Conservation (phyloP, 2,797 vertebrate species). For the Lepidocolaptes lacrymiger region DNA sequence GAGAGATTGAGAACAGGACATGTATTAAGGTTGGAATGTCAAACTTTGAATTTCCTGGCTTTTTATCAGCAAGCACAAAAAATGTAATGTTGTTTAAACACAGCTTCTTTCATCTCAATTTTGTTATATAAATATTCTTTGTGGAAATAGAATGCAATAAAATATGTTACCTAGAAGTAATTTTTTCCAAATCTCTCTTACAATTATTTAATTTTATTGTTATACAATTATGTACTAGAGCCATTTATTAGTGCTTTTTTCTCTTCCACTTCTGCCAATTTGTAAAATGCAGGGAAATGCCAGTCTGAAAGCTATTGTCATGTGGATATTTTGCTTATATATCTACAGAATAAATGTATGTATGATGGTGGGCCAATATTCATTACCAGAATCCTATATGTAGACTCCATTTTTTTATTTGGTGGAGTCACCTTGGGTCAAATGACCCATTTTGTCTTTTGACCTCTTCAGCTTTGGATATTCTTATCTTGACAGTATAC, state of each 20-base stretch:
- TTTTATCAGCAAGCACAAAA: conserved; percentile 26
- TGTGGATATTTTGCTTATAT: background rate
- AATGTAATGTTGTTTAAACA: conserved; percentile 24
- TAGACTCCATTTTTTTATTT: background rate
- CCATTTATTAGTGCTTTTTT: background rate
- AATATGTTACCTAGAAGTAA: background rate
- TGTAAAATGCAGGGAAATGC: background rate
- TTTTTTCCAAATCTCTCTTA: background rate
- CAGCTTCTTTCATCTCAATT: conserved; percentile 1
- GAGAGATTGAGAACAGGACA: conserved; percentile 3
- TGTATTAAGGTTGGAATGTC: conserved; percentile 23
- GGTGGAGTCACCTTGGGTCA: background rate
- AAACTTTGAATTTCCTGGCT: conserved; percentile 45
- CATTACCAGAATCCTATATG: background rate
- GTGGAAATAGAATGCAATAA: background rate
- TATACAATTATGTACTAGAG: background rate
- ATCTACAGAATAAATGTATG: background rate
- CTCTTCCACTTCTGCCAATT: background rate
- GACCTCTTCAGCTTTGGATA: background rate
- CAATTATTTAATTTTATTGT: background rate
- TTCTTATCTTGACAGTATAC: background rate
- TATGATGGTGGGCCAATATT: background rate
- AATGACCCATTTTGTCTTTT: background rate
- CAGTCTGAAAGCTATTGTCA: background rate
- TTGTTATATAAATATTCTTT: background rate